Percentiles rank a stretch among this genome's conserved stretches.
Conservation (phyloP, 2,113 vertebrate genomes). For the Corvus moneduloides region DNA sequence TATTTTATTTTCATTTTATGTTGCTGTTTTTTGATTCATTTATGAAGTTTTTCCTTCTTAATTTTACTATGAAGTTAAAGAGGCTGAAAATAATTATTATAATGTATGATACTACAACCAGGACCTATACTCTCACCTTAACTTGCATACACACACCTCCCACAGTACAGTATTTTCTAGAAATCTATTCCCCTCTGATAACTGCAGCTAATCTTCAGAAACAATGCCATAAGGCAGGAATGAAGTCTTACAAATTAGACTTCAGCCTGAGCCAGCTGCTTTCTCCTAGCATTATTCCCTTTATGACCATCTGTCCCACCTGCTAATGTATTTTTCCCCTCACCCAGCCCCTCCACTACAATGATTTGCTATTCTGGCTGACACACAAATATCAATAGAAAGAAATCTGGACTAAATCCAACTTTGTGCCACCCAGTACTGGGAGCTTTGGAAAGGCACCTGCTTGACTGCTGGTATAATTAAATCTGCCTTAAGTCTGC, state of each 20-base stretch:
- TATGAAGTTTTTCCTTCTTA: not conserved
- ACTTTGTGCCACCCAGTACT: not conserved
- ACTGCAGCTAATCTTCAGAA: not conserved
- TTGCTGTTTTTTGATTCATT: not conserved
- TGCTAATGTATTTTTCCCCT: not conserved
- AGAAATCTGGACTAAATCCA: not conserved
- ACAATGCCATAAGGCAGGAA: slow-evolving; percentile 7
- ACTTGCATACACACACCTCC: not conserved
- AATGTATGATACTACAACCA: not conserved
- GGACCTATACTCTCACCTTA: not conserved
- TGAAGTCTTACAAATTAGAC: slow-evolving; percentile 2
- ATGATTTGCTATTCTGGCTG: not conserved
- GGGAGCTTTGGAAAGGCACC: not conserved
- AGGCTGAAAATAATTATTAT: not conserved
- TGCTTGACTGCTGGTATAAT: not conserved
- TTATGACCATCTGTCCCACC: slow-evolving; percentile 41
- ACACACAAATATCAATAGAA: not conserved
- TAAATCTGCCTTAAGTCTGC: not conserved
- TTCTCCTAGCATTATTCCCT: not conserved
- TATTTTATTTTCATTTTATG: not conserved
- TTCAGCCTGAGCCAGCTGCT: not conserved
- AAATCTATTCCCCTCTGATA: not conserved
- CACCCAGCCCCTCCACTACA: not conserved
- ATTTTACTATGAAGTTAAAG: not conserved
- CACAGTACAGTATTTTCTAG: not conserved